Evolutionary conservation across 2,113 vertebrate species (phyloP), one percentile per base, ranked within the genome.

Genomic region (Seriola quinqueradiata): DNA sequence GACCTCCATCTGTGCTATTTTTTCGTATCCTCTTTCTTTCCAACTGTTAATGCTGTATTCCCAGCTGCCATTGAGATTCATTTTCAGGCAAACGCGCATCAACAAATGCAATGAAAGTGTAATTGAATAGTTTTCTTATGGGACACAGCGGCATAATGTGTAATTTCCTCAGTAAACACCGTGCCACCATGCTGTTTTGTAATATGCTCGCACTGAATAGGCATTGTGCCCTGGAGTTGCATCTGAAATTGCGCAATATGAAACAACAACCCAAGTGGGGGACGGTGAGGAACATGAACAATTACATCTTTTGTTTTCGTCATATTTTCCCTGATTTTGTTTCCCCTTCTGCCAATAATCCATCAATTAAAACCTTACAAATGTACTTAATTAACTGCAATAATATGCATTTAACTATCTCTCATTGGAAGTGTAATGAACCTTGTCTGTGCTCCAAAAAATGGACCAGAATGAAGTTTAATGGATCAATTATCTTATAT

Each of bases 121-220:
- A 93, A 94, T 93, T 94, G 92, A 94, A 92, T 92, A 87, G 88
- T 90, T 66, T 88, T 86, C 89, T 93, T 93, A 89, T 90, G 91
- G 92, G 92, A 91, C 87, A 75, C 88, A 74, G 70, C 16, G 48
- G 88, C 70, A 89, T 92, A 84, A 93, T 92, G 90, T 92, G 90
- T 87, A 89, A 92, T 93, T 93, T 93, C 85, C 90, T 79, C 77
- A 77, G 75, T 79, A 89, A 92, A 92, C 71, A 65, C 86, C 65
- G 75, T 67, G 90, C 90, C 87, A 46, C 89, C 92, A 91, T 84
- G 93, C 92, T 94, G 93, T 80, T 91, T 92, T 88, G 81, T 90
- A 91, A 93, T 92, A 91, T 87, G 76, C 81, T 81, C 28, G 16
- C 64, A 17, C 77, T 90, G 81, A 66, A 52, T 76, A 75, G 86